Conservation (phyloP, 2,113 vertebrate species). For the Notothenia coriiceps region DNA sequence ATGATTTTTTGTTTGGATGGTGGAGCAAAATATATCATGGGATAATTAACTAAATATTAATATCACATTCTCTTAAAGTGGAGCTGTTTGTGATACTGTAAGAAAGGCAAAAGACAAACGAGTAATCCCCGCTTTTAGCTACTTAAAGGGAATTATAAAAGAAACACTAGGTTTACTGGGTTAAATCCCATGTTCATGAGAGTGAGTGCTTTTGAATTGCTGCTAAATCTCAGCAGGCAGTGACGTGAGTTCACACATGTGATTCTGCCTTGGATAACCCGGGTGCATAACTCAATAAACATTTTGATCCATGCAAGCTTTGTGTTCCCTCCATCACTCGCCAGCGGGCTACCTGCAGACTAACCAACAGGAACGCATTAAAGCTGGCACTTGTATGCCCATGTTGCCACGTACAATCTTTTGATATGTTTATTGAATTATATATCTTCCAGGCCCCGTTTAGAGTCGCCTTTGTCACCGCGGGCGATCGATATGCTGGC, state of each 20-base stretch:
- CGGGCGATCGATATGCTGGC: slow-evolving; percentile 72
- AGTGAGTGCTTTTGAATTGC: background rate
- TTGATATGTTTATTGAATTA: slow-evolving; percentile 77
- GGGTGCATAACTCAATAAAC: slow-evolving; percentile 9
- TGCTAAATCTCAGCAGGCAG: background rate
- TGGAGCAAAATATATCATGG: no score
- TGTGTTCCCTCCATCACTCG: slow-evolving; percentile 22
- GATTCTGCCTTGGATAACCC: background rate
- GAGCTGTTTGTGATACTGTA: background rate
- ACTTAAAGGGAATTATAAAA: background rate
- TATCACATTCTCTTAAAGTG: background rate
- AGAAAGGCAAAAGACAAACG: background rate
- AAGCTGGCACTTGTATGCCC: slow-evolving; percentile 44
- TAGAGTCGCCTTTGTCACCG: slow-evolving; percentile 70
- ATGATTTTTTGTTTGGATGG: no score
- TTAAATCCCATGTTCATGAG: background rate
- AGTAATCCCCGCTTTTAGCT: background rate
- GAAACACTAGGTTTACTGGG: background rate
- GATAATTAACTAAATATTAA: background rate
- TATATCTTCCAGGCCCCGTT: slow-evolving; percentile 62
- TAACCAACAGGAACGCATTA: slow-evolving; percentile 32
- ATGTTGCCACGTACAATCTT: slow-evolving; percentile 51
- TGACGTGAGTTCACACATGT: background rate
- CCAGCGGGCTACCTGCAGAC: slow-evolving; percentile 12
- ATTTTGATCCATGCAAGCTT: slow-evolving; percentile 19